These are phyloP conservation scores for Yponomeuta cagnagella DNA, from an alignment of 2,888 invertebrate genomes.

Conservation along the genomic window DNA sequence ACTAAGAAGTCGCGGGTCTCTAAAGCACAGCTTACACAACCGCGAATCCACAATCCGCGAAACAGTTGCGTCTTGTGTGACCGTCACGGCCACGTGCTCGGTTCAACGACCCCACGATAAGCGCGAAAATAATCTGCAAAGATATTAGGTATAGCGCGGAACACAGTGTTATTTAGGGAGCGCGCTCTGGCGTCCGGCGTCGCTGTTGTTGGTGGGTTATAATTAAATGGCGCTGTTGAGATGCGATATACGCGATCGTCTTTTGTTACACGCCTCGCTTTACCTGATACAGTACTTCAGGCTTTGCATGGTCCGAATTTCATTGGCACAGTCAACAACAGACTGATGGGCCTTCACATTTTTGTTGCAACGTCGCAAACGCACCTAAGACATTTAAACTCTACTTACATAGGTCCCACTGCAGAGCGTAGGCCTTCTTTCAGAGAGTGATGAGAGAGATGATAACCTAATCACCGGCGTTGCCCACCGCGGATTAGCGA, in stretches of 20 bases:
- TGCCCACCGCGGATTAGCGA: no score
- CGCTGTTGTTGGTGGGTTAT: not conserved
- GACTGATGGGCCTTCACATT: no score
- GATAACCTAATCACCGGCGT: no score
- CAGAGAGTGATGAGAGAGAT: no score
- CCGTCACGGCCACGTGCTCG: constrained; percentile 34
- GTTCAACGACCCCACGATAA: constrained; percentile 54
- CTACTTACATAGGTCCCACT: no score
- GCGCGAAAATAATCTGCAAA: constrained; percentile 39
- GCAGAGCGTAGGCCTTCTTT: no score
- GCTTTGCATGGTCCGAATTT: not conserved
- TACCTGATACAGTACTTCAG: not conserved
- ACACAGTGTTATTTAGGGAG: not conserved
- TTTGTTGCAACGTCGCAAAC: no score
- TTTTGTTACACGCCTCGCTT: not conserved
- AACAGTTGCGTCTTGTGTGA: not conserved
- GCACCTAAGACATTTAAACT: no score
- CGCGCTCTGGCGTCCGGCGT: not conserved
- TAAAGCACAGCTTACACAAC: not conserved
- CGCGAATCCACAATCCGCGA: not conserved
- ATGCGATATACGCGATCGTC: not conserved
- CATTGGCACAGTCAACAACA: no score
- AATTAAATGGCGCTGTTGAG: not conserved
- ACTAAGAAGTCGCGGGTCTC: no score
- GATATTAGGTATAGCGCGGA: not conserved